Base-by-base conservation (phyloP, 2,797 vertebrate species). In the Spinus pinus region DNA sequence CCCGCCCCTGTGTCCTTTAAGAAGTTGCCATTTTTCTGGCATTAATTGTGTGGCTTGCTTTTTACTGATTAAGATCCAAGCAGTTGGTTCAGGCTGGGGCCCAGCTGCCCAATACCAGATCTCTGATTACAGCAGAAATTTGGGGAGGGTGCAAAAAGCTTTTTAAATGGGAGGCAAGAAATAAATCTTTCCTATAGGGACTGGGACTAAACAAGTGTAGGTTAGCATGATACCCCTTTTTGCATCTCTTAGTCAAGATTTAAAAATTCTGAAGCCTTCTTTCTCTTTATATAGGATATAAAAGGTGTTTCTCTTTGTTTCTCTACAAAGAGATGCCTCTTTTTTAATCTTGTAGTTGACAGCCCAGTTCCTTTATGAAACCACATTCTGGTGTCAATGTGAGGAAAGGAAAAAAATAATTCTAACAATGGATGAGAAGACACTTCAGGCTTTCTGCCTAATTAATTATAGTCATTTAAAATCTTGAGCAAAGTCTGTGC, bases 381-480 rank as follows among this genome's bases (percentile, higher is more conserved):
- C 31, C 41, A 27, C 19, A 14, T 79, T 91, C 77, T 83, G 60
- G 23, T 86, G 77, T 75, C 85, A 74, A 6, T 42, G 27, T 8
- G 19, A 37, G 60, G 22, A 77, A 89, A 39, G 46, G 60, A n/a
- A 39, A 75, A 74, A 82, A 71, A 28, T 44, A 14, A 14, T 22
- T 41, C 31, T 33, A 88, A 86, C 75, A 84, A 27, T 67, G 35
- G 62, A 56, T 1, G 18, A 79, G 70, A 69, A 95, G 82, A 85
- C 66, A 79, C 49, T 88, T 79, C 11, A 74, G 53, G 46, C 58
- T 92, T 90, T 91, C 72, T 75, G 21, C 74, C 33, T 86, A 70
- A 91, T 83, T 94, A 95, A 94, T 88, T 90, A 81, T 51, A 95
- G 82, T 83, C 0, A 86, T 93, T 95, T 88, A 62, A 95, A 90